Conservation (phyloP, 2,797 vertebrate genomes). For the Taenioides sp. region DNA sequence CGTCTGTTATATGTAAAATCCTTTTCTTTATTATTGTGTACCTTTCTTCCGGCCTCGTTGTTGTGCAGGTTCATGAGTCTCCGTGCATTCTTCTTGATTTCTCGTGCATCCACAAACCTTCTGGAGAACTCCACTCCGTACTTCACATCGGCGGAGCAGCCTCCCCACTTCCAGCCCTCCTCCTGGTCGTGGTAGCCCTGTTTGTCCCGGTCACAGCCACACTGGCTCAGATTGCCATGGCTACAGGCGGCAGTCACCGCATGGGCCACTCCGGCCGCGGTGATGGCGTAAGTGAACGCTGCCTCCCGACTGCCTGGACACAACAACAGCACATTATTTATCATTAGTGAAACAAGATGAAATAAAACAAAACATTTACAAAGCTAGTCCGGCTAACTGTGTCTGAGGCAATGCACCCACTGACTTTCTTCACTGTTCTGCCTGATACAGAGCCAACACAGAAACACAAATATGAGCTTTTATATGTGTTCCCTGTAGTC, state of each 20-base stretch:
- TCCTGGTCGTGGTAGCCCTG: slow-evolving; percentile 96
- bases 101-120: slow-evolving; percentile 94
- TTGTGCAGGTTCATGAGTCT: slow-evolving; percentile 99
- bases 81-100: slow-evolving; percentile 96
- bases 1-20: background rate
- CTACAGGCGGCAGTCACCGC: slow-evolving; percentile 95
- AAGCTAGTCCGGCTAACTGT: background rate
- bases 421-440: background rate
- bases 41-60: slow-evolving; percentile 98
- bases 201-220: slow-evolving; percentile 96
- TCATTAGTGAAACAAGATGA: background rate
- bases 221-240: slow-evolving; percentile 97
- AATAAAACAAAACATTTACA: background rate
- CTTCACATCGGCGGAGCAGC: slow-evolving; percentile 95
- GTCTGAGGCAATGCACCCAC: background rate
- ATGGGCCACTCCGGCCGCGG: slow-evolving; percentile 93
- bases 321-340: slow-evolving; percentile 18
- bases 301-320: slow-evolving; percentile 94
- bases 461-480: background rate
- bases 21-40: slow-evolving; percentile 55
- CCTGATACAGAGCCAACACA: background rate
- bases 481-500: no score
- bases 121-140: slow-evolving; percentile 97
- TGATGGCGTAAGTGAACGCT: slow-evolving; percentile 98
- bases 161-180: slow-evolving; percentile 99